Percentiles rank a stretch among this genome's conserved stretches.
Evolutionary conservation across 2,113 vertebrate genomes (phyloP).

Genomic region (Sylvicapra grimmia): DNA sequence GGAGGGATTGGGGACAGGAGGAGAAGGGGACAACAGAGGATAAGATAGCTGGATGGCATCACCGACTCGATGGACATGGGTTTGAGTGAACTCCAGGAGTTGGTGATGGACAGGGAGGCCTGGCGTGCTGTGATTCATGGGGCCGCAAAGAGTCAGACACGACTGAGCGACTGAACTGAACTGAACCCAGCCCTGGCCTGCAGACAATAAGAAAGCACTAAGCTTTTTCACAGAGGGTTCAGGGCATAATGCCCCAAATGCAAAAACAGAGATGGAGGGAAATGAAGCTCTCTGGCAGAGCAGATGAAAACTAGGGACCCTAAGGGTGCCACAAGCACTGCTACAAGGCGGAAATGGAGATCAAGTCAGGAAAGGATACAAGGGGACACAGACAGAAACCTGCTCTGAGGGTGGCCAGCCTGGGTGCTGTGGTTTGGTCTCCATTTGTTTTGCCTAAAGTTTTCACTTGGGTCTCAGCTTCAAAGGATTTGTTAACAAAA

Average conservation of each 20-base stretch:
- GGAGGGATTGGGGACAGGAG: too few relatives aligned
- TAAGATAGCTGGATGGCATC: too few relatives aligned
- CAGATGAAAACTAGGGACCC: neutral
- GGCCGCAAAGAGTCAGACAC: too few relatives aligned
- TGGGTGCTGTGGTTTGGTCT: neutral
- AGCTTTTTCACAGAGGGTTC: neutral
- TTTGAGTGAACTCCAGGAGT: too few relatives aligned
- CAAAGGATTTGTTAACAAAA: neutral
- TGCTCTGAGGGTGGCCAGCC: neutral
- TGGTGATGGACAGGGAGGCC: too few relatives aligned
- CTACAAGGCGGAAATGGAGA: neutral
- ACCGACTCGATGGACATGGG: too few relatives aligned
- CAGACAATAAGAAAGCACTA: neutral
- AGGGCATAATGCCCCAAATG: neutral
- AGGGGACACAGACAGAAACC: neutral
- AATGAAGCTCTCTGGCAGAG: neutral
- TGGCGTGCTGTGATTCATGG: too few relatives aligned
- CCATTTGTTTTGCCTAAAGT: neutral
- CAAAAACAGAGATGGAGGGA: neutral
- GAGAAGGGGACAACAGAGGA: too few relatives aligned
- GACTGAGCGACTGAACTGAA: too few relatives aligned
- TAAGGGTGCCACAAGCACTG: neutral
- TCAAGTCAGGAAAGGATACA: neutral
- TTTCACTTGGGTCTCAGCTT: neutral
- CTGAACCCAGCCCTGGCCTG: neutral